Base-by-base conservation (phyloP, 1,140 invertebrate species). In the Trialeurodes vaporariorum region DNA sequence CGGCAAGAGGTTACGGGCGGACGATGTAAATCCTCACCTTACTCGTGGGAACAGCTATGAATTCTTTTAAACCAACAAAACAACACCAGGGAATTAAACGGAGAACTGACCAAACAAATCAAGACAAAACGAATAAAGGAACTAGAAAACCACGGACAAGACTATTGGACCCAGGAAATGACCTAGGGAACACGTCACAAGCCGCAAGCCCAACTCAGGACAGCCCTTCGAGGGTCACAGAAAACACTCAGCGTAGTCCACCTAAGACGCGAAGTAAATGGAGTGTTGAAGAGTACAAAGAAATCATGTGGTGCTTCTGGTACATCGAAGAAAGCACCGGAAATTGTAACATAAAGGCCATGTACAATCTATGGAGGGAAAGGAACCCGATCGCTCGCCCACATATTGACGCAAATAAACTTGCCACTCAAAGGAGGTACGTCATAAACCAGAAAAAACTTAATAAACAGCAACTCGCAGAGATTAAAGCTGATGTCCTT, bases 361-460 rank as follows among this genome's bases (percentile, higher is more conserved):
- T 9, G 5, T 11, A 64, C 25, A 26, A 25, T 13, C 23, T 64
- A 11, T 64, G 63, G 63, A 64, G 63, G 25, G 5, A 64, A 27
- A 26, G 63, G n/a, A 64, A 64, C 27, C 63, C 63, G n/a, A 40
- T 24, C 27, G 25, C 21, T 13, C 23, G 25, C 23, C 63, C 25
- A 9, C 23, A 64, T 40, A 64, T 64, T 9, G 25, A 64, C 25
- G 25, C 63, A 25, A 64, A 64, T 22, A 64, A 64, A 26, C 63
- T 64, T 17, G 63, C 63, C 21, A 40, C 27, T 24, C 63, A 64
- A 27, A 26, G 63, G 17, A 11, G 63, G 22, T 64, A 13, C 63
- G 25, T 64, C 23, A 22, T 64, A 26, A 64, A 64, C 2, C 11
- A 11, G 2, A 11, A 64, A 64, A 64, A 64, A 40, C 27, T 64